phyloP scores from a whole-genome alignment of 2,888 invertebrate species.

The Panopea generosa region DNA sequence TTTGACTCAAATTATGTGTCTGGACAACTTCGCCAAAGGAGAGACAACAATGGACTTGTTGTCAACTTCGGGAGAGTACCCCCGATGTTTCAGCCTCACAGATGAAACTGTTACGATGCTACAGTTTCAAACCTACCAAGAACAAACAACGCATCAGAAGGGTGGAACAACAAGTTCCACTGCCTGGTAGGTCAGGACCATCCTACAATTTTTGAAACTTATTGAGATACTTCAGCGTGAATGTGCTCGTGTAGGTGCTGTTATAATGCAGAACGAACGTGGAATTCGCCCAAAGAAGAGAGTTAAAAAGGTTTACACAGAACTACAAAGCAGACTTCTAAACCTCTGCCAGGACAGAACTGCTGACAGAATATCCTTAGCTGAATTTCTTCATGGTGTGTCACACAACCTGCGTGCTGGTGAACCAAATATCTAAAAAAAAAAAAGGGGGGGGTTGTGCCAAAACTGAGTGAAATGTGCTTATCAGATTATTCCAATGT shows the following conservation, averaged over 20 bases:
- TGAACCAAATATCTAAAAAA: too few relatives aligned
- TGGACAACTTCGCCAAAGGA: conserved; percentile 7
- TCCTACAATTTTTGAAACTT: conserved; percentile 15
- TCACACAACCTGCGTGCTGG: too few relatives aligned
- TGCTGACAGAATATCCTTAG: too few relatives aligned
- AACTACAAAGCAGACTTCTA: too few relatives aligned
- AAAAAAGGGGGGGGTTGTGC: too few relatives aligned
- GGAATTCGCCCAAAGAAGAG: too few relatives aligned
- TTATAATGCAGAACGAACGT: too few relatives aligned
- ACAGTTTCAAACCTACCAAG: conserved; percentile 7
- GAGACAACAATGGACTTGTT: conserved; percentile 7
- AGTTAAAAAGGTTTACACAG: too few relatives aligned
- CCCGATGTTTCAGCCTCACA: conserved; percentile 8
- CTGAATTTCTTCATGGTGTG: too few relatives aligned
- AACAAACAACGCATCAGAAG: conserved; percentile 16
- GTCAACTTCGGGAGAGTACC: conserved; percentile 8
- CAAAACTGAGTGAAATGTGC: too few relatives aligned
- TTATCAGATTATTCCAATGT: too few relatives aligned
- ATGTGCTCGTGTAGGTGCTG: conserved; percentile 13
- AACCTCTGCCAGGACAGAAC: too few relatives aligned
- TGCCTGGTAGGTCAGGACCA: conserved; percentile 11
- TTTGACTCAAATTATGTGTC: conserved; percentile 20
- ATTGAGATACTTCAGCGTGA: conserved; percentile 8
- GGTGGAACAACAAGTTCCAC: conserved; percentile 17
- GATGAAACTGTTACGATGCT: conserved; percentile 7